Base-by-base conservation (phyloP, 2,888 invertebrate genomes). In the Timema podura region DNA sequence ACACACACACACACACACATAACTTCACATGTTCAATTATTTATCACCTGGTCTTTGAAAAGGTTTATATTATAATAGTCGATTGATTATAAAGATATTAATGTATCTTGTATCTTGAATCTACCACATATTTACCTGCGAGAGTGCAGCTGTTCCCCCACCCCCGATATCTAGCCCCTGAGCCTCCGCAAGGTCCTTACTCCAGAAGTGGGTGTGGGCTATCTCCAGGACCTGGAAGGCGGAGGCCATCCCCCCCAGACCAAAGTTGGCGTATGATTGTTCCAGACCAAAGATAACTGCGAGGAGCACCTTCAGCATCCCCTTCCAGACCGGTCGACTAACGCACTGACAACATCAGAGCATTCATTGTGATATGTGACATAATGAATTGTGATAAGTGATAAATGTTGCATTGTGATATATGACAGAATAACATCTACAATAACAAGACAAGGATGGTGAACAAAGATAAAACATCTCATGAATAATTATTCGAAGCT, bases 201-300 rank as follows among this genome's bases (percentile, higher is more conserved):
- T 92, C 95, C 96, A 97, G 80, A 92, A 99, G 82, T 99, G 98
- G 0, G 99, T 99, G 81, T 99, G 98, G 5, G 96, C 95, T 79
- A 99, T 96, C 85, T 99, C 99, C 77, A 98, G 90, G 75, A 98
- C 86, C 82, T 97, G 96, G 82, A 96, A 98, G 30, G 95, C 95
- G 0, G 97, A 96, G 5, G 97, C 96, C 93, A 98, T 96, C 44
- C 99, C 99, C 49, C 98, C 98, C 1, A 96, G 85, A 0, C 98
- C 97, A 77, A 95, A 94, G 83, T 96, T 97, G 61, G 90, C 88
- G 80, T 91, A 97, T 0, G 96, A 96, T 73, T 91, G 90, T 80
- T 97, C 97, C 68, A 98, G 84, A 0, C 98, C 98, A 75, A 91
- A 90, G 7, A 95, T 89, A 57, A 96, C 90, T 2, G 96, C 92